phyloP scores from a whole-genome alignment of 2,888 invertebrate genomes.

The Alcis repandata region DNA sequence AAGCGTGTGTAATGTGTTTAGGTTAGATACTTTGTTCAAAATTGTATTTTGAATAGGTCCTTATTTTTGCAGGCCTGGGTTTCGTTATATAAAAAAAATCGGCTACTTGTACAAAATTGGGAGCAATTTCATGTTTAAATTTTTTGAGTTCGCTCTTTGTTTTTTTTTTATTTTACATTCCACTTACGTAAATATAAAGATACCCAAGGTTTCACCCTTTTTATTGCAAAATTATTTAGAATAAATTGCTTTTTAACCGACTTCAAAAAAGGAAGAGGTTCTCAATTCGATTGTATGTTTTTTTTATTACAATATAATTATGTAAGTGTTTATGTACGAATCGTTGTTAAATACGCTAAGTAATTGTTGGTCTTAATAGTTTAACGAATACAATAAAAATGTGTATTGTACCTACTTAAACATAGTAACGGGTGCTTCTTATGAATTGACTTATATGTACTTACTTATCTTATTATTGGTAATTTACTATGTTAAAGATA shows the following conservation, averaged over 20 bases:
- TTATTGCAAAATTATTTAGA: too few species aligned
- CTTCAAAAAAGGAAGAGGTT: too few species aligned
- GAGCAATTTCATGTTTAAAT: constrained; percentile 24
- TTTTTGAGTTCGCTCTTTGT: background rate
- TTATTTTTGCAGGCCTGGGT: too few species aligned
- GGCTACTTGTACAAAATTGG: constrained; percentile 37
- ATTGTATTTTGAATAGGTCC: background rate
- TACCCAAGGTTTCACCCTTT: too few species aligned
- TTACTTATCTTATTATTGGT: constrained; percentile 13
- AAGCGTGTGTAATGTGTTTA: background rate
- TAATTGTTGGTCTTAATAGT: constrained; percentile 17
- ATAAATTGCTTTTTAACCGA: too few species aligned
- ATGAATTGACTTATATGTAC: constrained; percentile 29
- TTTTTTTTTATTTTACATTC: background rate
- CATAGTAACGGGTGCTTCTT: constrained; percentile 33
- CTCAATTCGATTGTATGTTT: too few species aligned
- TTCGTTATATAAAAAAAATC: background rate
- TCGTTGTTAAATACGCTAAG: constrained; percentile 17
- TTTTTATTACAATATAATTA: background rate
- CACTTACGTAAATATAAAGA: background rate
- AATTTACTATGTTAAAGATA: background rate
- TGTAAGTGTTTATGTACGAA: constrained; percentile 7
- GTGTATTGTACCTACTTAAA: constrained; percentile 20
- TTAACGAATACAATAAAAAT: constrained; percentile 21
- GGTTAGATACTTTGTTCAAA: background rate